Evolutionary conservation across 2,113 vertebrate genomes (phyloP).

Genomic region (Colius striatus): DNA sequence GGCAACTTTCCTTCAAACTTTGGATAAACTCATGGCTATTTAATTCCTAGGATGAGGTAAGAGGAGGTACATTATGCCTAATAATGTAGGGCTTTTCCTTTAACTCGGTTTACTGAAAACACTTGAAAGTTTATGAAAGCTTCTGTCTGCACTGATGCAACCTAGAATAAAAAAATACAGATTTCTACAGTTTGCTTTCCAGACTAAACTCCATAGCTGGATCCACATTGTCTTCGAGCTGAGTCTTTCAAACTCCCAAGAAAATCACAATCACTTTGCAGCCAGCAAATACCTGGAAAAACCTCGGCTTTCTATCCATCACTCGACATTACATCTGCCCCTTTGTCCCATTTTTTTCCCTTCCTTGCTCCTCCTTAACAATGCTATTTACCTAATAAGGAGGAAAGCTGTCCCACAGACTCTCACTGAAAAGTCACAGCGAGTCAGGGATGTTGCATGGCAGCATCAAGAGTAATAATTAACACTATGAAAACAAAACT

Average conservation of each 20-base stretch:
- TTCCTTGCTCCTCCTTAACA: not conserved
- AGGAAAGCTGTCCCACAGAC: not conserved
- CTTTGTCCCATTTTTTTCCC: not conserved
- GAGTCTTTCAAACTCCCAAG: not conserved
- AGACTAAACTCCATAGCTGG: not conserved
- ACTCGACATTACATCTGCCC: accelerated
- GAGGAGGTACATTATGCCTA: not conserved
- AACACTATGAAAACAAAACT: constrained; percentile 44
- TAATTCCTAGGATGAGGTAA: not conserved
- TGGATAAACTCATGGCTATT: not conserved
- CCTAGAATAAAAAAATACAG: not conserved
- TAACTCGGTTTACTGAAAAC: not conserved
- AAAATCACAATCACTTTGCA: not conserved
- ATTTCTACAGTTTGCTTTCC: not conserved
- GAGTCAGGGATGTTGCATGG: not conserved
- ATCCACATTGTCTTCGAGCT: not conserved
- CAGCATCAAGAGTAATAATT: not conserved
- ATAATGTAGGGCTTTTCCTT: not conserved
- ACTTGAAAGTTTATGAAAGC: not conserved
- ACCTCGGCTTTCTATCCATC: not conserved
- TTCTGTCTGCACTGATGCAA: not conserved
- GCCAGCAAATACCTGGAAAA: not conserved
- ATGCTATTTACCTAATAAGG: not conserved
- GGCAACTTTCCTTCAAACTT: not conserved
- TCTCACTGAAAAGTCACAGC: not conserved